These are phyloP conservation scores for Rhagoletis zephyria DNA, from an alignment of 1,140 invertebrate genomes.

Conservation along the genomic window DNA sequence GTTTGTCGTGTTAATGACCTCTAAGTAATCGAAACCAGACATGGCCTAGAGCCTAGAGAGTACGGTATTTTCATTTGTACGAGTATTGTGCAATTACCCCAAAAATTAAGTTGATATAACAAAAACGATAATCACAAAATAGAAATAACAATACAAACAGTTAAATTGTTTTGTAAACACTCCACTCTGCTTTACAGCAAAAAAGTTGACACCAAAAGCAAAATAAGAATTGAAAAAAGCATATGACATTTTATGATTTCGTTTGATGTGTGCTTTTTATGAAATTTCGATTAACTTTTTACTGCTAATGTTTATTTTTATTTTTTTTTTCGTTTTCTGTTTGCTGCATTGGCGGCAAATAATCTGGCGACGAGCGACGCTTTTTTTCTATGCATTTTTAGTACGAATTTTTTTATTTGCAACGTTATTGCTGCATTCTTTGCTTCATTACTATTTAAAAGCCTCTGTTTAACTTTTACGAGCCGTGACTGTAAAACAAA, in stretches of 20 bases:
- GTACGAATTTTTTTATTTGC: not conserved
- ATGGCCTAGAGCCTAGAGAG: not conserved
- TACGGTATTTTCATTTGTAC: not conserved
- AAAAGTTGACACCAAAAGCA: not conserved
- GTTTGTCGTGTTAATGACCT: not conserved
- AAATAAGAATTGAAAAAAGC: not conserved
- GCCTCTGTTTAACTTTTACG: not conserved
- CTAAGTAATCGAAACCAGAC: not conserved
- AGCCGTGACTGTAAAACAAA: not conserved
- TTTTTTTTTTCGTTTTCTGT: not conserved
- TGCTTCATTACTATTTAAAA: not conserved
- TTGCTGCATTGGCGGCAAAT: not conserved
- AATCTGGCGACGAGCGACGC: not conserved
- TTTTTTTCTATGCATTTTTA: not conserved
- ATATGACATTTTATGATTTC: not conserved
- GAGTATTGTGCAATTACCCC: not conserved
- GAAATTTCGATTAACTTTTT: too few species aligned
- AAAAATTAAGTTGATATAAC: not conserved
- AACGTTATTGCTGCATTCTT: not conserved
- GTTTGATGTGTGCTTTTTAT: not conserved
- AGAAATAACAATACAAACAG: not conserved
- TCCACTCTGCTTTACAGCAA: not conserved
- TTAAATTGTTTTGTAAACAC: not conserved
- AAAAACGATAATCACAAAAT: slow-evolving; percentile 13
- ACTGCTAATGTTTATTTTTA: not conserved